Percentiles rank a stretch among this genome's conserved stretches.
Evolutionary conservation across 2,888 invertebrate species (phyloP).

Genomic region (Artemia sinica): DNA sequence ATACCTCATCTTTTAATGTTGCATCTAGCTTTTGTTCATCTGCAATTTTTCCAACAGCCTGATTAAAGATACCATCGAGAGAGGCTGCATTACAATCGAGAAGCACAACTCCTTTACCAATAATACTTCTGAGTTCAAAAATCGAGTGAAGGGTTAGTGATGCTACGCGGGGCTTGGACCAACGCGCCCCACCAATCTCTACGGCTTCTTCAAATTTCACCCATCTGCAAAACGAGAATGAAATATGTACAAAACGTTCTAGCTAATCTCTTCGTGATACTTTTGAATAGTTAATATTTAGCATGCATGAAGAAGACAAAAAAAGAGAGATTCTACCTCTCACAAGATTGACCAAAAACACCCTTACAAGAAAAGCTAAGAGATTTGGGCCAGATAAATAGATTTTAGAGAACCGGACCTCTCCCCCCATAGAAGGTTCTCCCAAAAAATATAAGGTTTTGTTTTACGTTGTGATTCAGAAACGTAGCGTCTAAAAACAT

Average conservation of each 20-base stretch:
- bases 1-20: constrained; percentile 28
- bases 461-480: too few species aligned
- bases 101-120: constrained; percentile 32
- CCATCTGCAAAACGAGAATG: constrained; percentile 28
- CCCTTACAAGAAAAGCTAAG: background rate
- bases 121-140: constrained; percentile 38
- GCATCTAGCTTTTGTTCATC: constrained; percentile 25
- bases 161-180: constrained; percentile 44
- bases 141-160: constrained; percentile 40
- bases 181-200: constrained; percentile 41
- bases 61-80: constrained; percentile 27
- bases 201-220: constrained; percentile 36
- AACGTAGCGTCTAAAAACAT: too few species aligned
- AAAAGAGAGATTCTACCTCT: background rate
- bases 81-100: constrained; percentile 35
- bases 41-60: constrained; percentile 32
- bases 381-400: too few species aligned
- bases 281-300: too few species aligned
- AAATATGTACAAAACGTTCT: background rate
- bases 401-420: too few species aligned
- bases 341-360: background rate
- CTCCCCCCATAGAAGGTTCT: too few species aligned
- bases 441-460: too few species aligned
- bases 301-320: too few species aligned
- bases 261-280: too few species aligned